Conservation (phyloP, 2,113 vertebrate species). For the Ophiodon elongatus region DNA sequence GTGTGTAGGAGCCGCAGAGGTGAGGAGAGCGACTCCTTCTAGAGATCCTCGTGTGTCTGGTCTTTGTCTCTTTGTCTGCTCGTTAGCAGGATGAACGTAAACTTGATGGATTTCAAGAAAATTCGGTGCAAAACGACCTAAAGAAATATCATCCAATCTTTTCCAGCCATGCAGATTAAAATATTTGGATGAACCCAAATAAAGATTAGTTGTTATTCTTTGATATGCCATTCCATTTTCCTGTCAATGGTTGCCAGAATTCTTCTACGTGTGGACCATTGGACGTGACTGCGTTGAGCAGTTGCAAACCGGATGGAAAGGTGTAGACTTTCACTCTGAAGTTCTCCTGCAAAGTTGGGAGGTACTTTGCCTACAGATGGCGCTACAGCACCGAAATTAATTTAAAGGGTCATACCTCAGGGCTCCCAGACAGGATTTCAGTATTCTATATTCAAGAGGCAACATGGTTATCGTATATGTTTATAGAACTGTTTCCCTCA, state of each 20-base stretch:
- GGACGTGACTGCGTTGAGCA: neutral
- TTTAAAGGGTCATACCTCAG: neutral
- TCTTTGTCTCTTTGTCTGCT: too few relatives aligned
- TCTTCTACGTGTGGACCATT: neutral
- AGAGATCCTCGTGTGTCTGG: too few relatives aligned
- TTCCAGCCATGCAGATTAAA: neutral
- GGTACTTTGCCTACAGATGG: neutral
- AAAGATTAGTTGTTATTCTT: too few relatives aligned
- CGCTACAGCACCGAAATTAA: neutral
- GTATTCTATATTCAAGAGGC: neutral
- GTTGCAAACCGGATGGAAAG: too few relatives aligned
- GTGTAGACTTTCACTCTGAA: neutral
- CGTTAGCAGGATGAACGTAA: neutral
- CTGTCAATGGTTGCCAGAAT: too few relatives aligned
- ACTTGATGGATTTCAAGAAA: neutral
- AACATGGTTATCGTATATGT: too few relatives aligned
- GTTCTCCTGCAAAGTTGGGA: too few relatives aligned
- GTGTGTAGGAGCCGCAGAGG: slow-evolving; percentile 16
- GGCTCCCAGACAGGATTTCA: neutral
- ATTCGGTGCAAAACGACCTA: neutral
- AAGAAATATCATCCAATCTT: neutral
- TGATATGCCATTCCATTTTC: too few relatives aligned
- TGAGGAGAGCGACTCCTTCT: neutral
- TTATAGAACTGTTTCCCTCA: too few relatives aligned
- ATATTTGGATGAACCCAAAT: neutral